phyloP scores from a whole-genome alignment of 1,140 invertebrate species.

The Eumaeus atala region DNA sequence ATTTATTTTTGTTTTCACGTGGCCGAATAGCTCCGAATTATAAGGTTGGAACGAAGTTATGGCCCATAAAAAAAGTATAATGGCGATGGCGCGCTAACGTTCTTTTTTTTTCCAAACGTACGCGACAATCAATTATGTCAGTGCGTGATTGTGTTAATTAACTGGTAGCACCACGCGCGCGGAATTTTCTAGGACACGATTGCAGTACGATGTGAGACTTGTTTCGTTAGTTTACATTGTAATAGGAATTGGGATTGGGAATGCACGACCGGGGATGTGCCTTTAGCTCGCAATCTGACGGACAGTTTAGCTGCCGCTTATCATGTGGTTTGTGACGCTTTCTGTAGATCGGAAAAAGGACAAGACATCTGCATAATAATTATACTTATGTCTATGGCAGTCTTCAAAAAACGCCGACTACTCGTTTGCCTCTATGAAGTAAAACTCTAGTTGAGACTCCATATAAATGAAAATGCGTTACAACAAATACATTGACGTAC shows the following conservation, averaged over 20 bases:
- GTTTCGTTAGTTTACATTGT: too few species aligned
- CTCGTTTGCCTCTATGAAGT: too few species aligned
- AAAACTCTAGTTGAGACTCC: too few species aligned
- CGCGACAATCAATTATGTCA: slow-evolving; percentile 17
- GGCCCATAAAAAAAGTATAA: slow-evolving; percentile 19
- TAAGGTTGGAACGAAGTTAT: slow-evolving; percentile 25
- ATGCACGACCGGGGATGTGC: too few species aligned
- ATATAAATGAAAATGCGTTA: too few species aligned
- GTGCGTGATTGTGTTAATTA: slow-evolving; percentile 20
- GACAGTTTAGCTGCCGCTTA: too few species aligned
- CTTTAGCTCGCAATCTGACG: too few species aligned
- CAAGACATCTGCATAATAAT: slow-evolving; percentile 2
- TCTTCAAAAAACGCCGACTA: too few species aligned
- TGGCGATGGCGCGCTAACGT: slow-evolving; percentile 5
- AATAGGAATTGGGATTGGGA: too few species aligned
- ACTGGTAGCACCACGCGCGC: background rate
- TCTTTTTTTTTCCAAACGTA: slow-evolving; percentile 13
- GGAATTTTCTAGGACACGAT: background rate
- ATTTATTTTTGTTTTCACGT: slow-evolving; percentile 35
- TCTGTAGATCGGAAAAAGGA: background rate
- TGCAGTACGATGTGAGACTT: too few species aligned
- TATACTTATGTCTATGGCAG: background rate
- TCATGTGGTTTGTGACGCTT: too few species aligned
- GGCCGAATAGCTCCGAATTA: slow-evolving; percentile 26
- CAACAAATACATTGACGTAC: too few species aligned